Base-by-base conservation (phyloP, 2,888 invertebrate species). In the Temnothorax unifasciatus region DNA sequence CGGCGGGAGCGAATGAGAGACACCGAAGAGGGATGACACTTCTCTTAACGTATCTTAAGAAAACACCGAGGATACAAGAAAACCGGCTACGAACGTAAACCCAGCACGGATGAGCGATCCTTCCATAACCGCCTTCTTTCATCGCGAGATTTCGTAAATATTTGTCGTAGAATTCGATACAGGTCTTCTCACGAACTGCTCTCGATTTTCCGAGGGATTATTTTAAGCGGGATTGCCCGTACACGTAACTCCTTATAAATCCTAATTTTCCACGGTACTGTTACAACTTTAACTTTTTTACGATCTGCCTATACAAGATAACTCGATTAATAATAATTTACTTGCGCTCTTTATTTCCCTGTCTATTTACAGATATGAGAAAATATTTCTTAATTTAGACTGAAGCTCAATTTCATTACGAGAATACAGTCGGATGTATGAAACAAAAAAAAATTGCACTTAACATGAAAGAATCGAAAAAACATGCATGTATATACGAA, bases 51-150 rank as follows among this genome's bases (percentile, higher is more conserved):
- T 69, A 69, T 52, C 86, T 88, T 86, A 85, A 82, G 87, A 90
- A 90, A 88, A 89, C 90, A 88, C 18, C 25, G 25, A n/a, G 13
- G 59, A 73, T 71, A 77, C 54, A 88, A 90, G 88, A 87, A 89
- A 68, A 57, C 82, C 41, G n/a, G 25, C 57, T 74, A 29, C 50
- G 54, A 59, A 52, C 84, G 83, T 82, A 68, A 68, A 68, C 66
- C 21, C 18, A 68, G 47, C 47, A 69, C 85, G 87, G 82, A 85
- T 63, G 82, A 77, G 71, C 50, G 59, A 77, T 88, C 71, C 68
- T 83, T 76, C 76, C 74, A 63, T 73, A 63, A 77, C 77, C 77
- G 63, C 47, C 18, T 77, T 82, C 81, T 84, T 71, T 85, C 86
- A 69, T 83, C 82, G 34, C 41, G 9, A 34, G 38, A 61, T 79